Evolutionary conservation across 2,888 invertebrate genomes (phyloP).

Genomic region (Drosophila setosimentum): DNA sequence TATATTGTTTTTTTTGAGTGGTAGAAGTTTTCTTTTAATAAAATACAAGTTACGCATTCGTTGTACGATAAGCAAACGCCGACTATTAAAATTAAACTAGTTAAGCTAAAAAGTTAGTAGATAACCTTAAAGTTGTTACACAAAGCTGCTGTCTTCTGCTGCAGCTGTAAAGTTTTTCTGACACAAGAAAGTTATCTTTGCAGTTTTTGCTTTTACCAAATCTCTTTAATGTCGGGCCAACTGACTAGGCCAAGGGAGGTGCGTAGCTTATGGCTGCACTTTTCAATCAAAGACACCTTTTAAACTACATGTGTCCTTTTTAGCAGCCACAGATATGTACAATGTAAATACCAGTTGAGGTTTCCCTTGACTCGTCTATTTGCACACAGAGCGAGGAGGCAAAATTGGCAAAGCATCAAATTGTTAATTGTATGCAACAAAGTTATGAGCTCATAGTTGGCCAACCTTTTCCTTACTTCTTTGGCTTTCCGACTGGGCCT

Average conservation of each 20-base stretch:
- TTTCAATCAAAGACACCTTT: conserved; percentile 60
- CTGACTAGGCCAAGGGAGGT: neutral
- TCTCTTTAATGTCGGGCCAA: neutral
- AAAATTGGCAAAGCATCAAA: conserved; percentile 71
- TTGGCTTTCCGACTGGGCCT: conserved; percentile 29
- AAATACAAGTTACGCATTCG: neutral
- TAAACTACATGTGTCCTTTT: conserved; percentile 51
- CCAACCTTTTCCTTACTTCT: conserved; percentile 10
- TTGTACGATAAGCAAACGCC: neutral
- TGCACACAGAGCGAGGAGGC: conserved; percentile 8
- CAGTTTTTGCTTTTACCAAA: conserved; percentile 37
- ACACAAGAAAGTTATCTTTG: conserved; percentile 43
- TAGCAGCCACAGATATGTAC: conserved; percentile 53
- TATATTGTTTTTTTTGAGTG: neutral
- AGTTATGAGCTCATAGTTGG: conserved; percentile 76
- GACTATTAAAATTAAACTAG: conserved; percentile 6
- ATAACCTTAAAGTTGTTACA: conserved; percentile 59
- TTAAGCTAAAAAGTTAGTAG: conserved; percentile 35
- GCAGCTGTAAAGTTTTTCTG: conserved; percentile 34
- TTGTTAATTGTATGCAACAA: conserved; percentile 83
- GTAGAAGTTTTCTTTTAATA: neutral
- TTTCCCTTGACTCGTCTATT: conserved; percentile 25
- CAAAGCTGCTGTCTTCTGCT: conserved; percentile 22
- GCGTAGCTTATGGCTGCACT: conserved; percentile 56
- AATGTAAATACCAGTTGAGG: conserved; percentile 47